Evolutionary conservation across 2,888 invertebrate genomes (phyloP).

Genomic region (Leucophenga maculata): DNA sequence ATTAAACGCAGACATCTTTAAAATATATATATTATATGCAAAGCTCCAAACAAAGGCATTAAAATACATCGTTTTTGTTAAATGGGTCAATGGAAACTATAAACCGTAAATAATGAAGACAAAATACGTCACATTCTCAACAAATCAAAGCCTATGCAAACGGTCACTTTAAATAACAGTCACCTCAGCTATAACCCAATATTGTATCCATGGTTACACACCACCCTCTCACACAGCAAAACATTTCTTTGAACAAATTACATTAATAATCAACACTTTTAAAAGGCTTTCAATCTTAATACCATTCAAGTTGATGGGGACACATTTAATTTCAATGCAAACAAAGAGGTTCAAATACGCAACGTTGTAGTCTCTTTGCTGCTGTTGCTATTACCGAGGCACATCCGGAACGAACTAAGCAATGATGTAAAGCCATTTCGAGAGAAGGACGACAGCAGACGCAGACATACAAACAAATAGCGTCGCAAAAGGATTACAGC

Average conservation of each 20-base stretch:
- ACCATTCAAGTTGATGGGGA: conserved; percentile 4
- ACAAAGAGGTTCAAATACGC: neutral
- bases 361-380: neutral
- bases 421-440: conserved; percentile 26
- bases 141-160: too few relatives aligned
- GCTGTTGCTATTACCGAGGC: too few relatives aligned
- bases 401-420: conserved; percentile 29
- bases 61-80: too few relatives aligned
- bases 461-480: conserved; percentile 4
- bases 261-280: conserved; percentile 59
- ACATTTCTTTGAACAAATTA: conserved; percentile 47
- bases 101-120: too few relatives aligned
- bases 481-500: conserved; percentile 49
- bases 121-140: too few relatives aligned
- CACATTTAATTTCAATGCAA: neutral
- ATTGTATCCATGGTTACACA: conserved; percentile 35
- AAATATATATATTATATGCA: too few relatives aligned
- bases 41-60: too few relatives aligned
- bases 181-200: too few relatives aligned
- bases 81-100: too few relatives aligned
- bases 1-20: too few relatives aligned
- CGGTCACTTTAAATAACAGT: too few relatives aligned
- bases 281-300: conserved; percentile 51
- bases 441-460: neutral
- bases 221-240: too few relatives aligned